A percentile compares a stretch with the other conserved stretches of the same genome.
phyloP scores from a whole-genome alignment of 2,797 vertebrate genomes.

The Danio jaintianensis region DNA sequence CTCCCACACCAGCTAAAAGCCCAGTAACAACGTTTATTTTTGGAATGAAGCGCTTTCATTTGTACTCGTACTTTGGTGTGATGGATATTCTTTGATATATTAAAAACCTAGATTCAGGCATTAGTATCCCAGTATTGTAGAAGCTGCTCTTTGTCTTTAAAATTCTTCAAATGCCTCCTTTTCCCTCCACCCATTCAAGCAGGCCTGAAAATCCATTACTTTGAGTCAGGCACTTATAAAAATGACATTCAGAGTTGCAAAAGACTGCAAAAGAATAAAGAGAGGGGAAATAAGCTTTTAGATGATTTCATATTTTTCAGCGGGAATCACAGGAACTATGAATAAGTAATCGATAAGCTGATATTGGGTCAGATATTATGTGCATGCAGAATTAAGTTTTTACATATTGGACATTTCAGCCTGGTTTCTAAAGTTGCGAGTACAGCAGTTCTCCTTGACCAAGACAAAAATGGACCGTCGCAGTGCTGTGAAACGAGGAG shows the following conservation, averaged over 20 bases:
- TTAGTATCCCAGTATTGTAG: background rate
- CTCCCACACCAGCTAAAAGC: slow-evolving; percentile 8
- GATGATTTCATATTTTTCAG: background rate
- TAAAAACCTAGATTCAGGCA: background rate
- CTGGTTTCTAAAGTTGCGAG: slow-evolving; percentile 17
- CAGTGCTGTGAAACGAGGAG: slow-evolving; percentile 5
- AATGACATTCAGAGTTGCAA: slow-evolving; percentile 1
- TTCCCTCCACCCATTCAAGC: slow-evolving; percentile 26
- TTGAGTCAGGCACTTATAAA: background rate
- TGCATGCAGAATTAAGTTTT: background rate
- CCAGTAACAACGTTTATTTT: background rate
- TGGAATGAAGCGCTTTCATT: background rate
- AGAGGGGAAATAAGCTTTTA: slow-evolving; percentile 25
- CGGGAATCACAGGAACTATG: background rate
- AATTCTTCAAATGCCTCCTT: slow-evolving; percentile 47
- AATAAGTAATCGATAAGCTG: slow-evolving; percentile 9
- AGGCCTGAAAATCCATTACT: slow-evolving; percentile 43
- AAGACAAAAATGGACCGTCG: slow-evolving; percentile 3
- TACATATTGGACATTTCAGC: slow-evolving; percentile 3
- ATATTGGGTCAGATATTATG: slow-evolving; percentile 9
- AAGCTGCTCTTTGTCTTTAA: slow-evolving; percentile 11
- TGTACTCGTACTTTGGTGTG: slow-evolving; percentile 13
- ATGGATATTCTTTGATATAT: slow-evolving; percentile 5
- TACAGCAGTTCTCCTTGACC: slow-evolving; percentile 15
- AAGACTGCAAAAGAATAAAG: background rate